Conservation (phyloP, 2,113 vertebrate genomes). For the Dipodomys ordii region DNA sequence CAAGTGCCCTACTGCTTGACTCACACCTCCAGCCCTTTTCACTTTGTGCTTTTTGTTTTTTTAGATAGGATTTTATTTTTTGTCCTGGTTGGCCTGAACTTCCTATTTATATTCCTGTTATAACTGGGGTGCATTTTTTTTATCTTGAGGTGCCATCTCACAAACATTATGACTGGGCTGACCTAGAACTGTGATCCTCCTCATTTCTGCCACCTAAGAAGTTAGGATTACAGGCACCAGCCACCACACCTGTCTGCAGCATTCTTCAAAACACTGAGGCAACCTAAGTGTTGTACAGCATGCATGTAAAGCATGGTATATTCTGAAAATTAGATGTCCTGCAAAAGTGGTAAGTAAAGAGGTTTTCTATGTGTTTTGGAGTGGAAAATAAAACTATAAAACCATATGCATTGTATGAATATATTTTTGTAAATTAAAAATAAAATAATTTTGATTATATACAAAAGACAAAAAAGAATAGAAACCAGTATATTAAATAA, state of each 20-base stretch:
- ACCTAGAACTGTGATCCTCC: too few relatives aligned
- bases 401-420: not conserved
- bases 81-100: too few relatives aligned
- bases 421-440: constrained; percentile 25
- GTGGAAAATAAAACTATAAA: not conserved
- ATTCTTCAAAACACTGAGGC: constrained; percentile 27
- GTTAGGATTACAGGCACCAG: too few relatives aligned
- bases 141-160: too few relatives aligned
- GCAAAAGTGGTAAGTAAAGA: not conserved
- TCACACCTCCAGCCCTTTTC: too few relatives aligned
- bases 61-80: too few relatives aligned
- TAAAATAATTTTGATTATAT: constrained; percentile 23
- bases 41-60: too few relatives aligned
- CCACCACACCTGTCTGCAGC: not conserved
- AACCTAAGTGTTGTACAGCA: not conserved
- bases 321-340: not conserved
- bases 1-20: too few relatives aligned
- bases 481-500: not conserved
- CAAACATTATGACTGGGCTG: too few relatives aligned
- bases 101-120: too few relatives aligned
- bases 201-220: too few relatives aligned
- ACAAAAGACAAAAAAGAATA: not conserved
- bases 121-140: too few relatives aligned
- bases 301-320: not conserved
- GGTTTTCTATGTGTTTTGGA: not conserved